Evolutionary conservation across 2,888 invertebrate species (phyloP).

Genomic region (Drosophila hamatofila): DNA sequence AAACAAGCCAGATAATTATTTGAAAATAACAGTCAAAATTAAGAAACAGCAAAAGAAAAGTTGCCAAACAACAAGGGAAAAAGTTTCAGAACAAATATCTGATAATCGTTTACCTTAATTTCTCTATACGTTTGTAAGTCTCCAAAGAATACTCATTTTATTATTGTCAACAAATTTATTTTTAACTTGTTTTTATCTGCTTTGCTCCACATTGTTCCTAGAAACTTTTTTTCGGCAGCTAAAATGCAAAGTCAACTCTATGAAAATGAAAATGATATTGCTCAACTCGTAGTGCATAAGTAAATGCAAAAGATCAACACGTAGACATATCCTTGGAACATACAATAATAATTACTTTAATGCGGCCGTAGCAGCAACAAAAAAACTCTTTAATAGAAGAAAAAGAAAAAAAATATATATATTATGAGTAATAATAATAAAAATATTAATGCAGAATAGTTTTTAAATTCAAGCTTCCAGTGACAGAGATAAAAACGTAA

Average conservation of each 20-base stretch:
- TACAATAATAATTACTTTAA: slow-evolving; percentile 82
- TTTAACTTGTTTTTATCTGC: slow-evolving; percentile 50
- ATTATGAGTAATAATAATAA: slow-evolving; percentile 39
- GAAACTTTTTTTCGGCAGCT: slow-evolving; percentile 71
- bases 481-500: slow-evolving; percentile 67
- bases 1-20: slow-evolving; percentile 27
- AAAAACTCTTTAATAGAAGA: slow-evolving; percentile 25
- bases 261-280: slow-evolving; percentile 63
- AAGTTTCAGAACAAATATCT: slow-evolving; percentile 17
- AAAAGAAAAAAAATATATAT: slow-evolving; percentile 12
- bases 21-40: slow-evolving; percentile 38
- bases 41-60: slow-evolving; percentile 19
- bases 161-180: slow-evolving; percentile 63
- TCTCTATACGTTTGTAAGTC: slow-evolving; percentile 37
- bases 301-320: slow-evolving; percentile 79
- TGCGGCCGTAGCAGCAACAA: slow-evolving; percentile 72
- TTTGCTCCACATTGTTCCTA: slow-evolving; percentile 67
- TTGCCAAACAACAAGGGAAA: slow-evolving; percentile 43
- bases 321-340: slow-evolving; percentile 84
- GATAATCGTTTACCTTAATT: slow-evolving; percentile 29
- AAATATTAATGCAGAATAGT: slow-evolving; percentile 60
- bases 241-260: slow-evolving; percentile 54
- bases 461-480: slow-evolving; percentile 80
- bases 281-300: slow-evolving; percentile 75
- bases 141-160: slow-evolving; percentile 76